Evolutionary conservation across 2,888 invertebrate genomes (phyloP).

Genomic region (Shargacucullia verbasci): DNA sequence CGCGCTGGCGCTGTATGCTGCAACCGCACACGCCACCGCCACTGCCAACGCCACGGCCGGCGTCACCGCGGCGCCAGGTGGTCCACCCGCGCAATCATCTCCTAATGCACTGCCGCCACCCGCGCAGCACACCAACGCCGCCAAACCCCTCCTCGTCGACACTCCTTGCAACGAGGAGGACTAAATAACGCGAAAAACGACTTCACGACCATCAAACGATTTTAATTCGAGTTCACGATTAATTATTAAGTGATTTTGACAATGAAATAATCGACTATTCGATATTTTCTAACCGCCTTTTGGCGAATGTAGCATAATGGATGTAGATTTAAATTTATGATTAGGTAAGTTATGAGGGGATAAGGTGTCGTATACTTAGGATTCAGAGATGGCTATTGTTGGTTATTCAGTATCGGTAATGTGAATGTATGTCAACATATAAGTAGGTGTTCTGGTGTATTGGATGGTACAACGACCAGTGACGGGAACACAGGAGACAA

Average conservation of each 20-base stretch:
- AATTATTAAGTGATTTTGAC: conserved; percentile 62
- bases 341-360: conserved; percentile 81
- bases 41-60: conserved; percentile 75
- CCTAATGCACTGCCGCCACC: conserved; percentile 71
- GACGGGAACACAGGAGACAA: conserved; percentile 67
- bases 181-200: conserved; percentile 57
- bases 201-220: conserved; percentile 49
- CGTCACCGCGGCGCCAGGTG: conserved; percentile 61
- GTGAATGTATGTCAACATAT: conserved; percentile 77
- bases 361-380: conserved; percentile 80
- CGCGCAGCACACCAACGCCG: conserved; percentile 72
- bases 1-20: conserved; percentile 84
- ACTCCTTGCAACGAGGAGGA: conserved; percentile 85
- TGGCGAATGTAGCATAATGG: conserved; percentile 83
- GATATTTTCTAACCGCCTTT: conserved; percentile 80
- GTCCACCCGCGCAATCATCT: conserved; percentile 70
- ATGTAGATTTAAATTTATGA: conserved; percentile 73
- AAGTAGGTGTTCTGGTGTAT: conserved; percentile 76
- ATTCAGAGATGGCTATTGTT: conserved; percentile 83
- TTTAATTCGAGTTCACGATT: conserved; percentile 62
- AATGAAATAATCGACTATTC: conserved; percentile 68
- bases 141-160: conserved; percentile 83
- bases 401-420: conserved; percentile 80
- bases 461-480: conserved; percentile 76
- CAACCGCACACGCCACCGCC: conserved; percentile 83